These are phyloP conservation scores for Ophioderma brevispina DNA, from an alignment of 35 echinoderm and acorn worm species.

Conservation along the genomic window DNA sequence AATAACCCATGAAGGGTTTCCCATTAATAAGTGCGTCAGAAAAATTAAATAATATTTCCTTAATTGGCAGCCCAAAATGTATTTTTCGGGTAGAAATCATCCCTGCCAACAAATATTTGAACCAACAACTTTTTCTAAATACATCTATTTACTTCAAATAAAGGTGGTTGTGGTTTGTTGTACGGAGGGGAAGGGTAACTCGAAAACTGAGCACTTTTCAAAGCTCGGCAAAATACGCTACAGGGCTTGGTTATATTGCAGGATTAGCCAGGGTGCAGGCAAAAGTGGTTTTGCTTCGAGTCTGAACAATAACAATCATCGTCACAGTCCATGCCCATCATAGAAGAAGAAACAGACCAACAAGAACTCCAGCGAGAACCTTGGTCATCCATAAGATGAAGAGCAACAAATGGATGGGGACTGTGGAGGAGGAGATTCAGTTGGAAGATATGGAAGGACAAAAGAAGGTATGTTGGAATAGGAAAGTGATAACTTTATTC, in stretches of 20 bases:
- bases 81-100: no score
- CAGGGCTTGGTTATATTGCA: constrained; percentile 11
- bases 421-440: neutral
- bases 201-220: no score
- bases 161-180: no score
- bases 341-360: constrained; percentile 47
- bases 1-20: no score
- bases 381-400: neutral
- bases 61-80: no score
- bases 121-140: no score
- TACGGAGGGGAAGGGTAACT: no score
- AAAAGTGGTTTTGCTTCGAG: constrained; percentile 70
- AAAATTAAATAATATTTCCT: no score
- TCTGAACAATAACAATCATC: constrained; percentile 13
- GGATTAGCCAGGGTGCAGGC: constrained; percentile 79
- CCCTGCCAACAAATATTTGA: no score
- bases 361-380: neutral
- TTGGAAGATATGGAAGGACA: neutral
- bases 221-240: no score
- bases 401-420: neutral
- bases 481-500: neutral
- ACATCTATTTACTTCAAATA: no score
- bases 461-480: neutral
- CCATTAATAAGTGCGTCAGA: no score
- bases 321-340: constrained; percentile 63